Conservation (phyloP, 2,113 vertebrate species). For the Thinocorus orbignyianus region DNA sequence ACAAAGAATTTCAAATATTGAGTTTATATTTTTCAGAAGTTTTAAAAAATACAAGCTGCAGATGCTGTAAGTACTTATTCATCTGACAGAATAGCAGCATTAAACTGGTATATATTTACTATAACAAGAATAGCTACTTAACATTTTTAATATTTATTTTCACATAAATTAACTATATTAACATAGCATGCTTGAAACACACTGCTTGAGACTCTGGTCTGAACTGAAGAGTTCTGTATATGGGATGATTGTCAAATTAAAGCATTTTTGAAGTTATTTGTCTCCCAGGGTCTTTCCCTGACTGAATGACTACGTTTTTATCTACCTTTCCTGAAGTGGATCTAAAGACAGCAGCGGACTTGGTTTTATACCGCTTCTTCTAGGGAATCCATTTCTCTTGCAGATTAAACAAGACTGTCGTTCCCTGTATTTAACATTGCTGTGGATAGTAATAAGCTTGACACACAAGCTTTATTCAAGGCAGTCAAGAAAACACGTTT, state of each 20-base stretch:
- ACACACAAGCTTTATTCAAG: not conserved
- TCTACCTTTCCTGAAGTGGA: not conserved
- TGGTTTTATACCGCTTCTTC: not conserved
- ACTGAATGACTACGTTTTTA: not conserved
- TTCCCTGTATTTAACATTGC: not conserved
- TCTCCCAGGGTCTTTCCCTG: not conserved
- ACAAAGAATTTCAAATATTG: not conserved
- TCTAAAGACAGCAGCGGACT: not conserved
- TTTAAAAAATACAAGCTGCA: not conserved
- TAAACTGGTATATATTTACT: not conserved
- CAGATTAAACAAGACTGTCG: not conserved
- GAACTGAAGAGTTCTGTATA: not conserved
- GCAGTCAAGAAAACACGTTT: not conserved
- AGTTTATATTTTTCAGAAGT: not conserved
- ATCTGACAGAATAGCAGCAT: not conserved
- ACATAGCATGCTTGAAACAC: not conserved
- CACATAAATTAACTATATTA: not conserved
- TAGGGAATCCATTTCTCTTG: not conserved
- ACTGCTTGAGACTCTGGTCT: not conserved
- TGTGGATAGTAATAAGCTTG: not conserved
- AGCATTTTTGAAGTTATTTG: not conserved
- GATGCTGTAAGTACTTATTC: not conserved
- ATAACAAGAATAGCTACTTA: not conserved
- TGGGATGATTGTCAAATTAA: not conserved
- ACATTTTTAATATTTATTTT: not conserved